These are phyloP conservation scores for Ectemnius cavifrons DNA, from an alignment of 2,888 invertebrate genomes.

Conservation along the genomic window DNA sequence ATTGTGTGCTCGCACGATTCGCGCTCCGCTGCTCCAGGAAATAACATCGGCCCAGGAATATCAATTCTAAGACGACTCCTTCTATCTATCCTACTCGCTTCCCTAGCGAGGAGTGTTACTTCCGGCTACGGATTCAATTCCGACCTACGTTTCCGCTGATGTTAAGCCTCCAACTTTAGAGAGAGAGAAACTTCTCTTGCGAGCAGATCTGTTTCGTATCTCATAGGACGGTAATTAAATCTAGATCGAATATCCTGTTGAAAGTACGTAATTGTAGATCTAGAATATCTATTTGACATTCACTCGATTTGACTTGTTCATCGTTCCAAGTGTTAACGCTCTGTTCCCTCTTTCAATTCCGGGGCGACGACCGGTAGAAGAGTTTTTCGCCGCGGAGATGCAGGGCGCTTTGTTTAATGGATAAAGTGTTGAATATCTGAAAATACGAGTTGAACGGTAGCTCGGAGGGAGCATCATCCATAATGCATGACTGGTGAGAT, in stretches of 20 bases:
- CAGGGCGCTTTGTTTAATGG: neutral
- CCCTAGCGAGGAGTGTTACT: neutral
- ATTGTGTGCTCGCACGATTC: slow-evolving; percentile 37
- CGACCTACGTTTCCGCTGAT: neutral
- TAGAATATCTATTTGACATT: too few relatives aligned
- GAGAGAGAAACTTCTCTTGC: too few relatives aligned
- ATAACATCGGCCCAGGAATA: slow-evolving; percentile 22
- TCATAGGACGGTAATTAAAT: too few relatives aligned
- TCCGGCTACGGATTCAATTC: slow-evolving; percentile 5
- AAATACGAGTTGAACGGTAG: neutral
- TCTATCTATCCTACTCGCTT: neutral
- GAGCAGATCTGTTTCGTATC: too few relatives aligned
- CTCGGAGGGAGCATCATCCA: slow-evolving; percentile 1
- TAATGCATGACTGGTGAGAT: slow-evolving; percentile 36
- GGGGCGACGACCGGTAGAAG: too few relatives aligned
- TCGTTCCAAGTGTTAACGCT: too few relatives aligned
- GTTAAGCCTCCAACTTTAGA: neutral
- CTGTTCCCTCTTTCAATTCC: too few relatives aligned
- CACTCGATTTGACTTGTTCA: too few relatives aligned
- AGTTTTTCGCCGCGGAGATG: neutral
- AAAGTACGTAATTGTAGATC: too few relatives aligned
- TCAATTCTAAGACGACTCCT: slow-evolving; percentile 14
- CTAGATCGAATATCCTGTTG: too few relatives aligned
- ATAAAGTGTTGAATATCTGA: neutral
- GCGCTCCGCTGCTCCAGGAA: slow-evolving; percentile 18